phyloP scores from a whole-genome alignment of 2,888 invertebrate genomes.

The Sphaerophoria rueppellii region DNA sequence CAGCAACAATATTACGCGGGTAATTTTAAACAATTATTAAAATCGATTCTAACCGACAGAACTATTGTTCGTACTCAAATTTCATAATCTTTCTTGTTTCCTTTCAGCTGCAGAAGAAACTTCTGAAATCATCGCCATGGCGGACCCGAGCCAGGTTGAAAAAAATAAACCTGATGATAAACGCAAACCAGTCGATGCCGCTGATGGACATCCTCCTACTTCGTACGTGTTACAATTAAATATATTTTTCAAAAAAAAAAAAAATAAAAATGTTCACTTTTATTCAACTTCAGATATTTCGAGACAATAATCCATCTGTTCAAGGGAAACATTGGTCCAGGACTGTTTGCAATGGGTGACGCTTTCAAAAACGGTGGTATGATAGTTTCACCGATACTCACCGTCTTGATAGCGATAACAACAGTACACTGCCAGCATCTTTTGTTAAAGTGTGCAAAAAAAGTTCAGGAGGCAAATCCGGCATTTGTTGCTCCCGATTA shows the following conservation, averaged over 20 bases:
- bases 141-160: slow-evolving; percentile 34
- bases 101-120: slow-evolving; percentile 13
- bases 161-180: background rate
- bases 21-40: too few relatives aligned
- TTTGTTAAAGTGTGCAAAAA: slow-evolving; percentile 89
- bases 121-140: slow-evolving; percentile 29
- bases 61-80: too few relatives aligned
- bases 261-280: background rate
- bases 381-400: slow-evolving; percentile 89
- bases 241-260: background rate
- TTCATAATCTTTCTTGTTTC: background rate
- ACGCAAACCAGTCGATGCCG: too few relatives aligned
- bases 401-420: slow-evolving; percentile 90
- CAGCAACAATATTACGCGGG: too few relatives aligned
- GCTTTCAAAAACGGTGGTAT: slow-evolving; percentile 97
- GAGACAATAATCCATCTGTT: slow-evolving; percentile 96
- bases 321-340: slow-evolving; percentile 98
- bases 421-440: slow-evolving; percentile 97
- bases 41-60: too few relatives aligned
- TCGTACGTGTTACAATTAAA: slow-evolving; percentile 38
- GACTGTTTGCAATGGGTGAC: slow-evolving; percentile 97
- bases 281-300: slow-evolving; percentile 85
- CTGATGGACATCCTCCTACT: slow-evolving; percentile 50
- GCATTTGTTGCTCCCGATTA: slow-evolving; percentile 86
- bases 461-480: slow-evolving; percentile 85